Conservation (phyloP, 30 jellyfish, hydroid and myxozoan species). For the Aurelia sp. region DNA sequence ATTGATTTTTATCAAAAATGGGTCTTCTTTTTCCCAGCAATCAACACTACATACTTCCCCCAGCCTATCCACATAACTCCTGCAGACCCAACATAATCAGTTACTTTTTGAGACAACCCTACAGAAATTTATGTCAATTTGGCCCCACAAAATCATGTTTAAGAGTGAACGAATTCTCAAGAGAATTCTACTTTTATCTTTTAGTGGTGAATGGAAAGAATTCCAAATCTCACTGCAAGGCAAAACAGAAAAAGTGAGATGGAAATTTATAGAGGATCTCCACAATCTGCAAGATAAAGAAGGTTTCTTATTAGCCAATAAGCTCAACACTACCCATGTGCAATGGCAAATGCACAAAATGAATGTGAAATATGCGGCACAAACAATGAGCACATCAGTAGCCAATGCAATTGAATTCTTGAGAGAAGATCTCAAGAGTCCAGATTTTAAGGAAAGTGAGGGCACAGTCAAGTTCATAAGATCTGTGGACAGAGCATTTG, state of each 20-base stretch:
- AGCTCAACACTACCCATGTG: conserved; percentile 23
- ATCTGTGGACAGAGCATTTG: conserved; percentile 33
- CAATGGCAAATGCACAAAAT: conserved; percentile 58
- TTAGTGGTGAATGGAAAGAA: conserved; percentile 33
- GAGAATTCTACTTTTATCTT: background rate
- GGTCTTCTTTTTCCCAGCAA: too few species aligned
- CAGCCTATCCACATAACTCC: too few species aligned
- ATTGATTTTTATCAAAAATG: too few species aligned
- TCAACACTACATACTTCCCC: too few species aligned
- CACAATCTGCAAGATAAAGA: conserved; percentile 35
- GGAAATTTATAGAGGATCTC: conserved; percentile 32
- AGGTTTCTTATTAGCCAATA: conserved; percentile 47
- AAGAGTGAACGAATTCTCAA: background rate
- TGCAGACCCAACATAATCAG: too few species aligned
- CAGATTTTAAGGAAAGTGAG: conserved; percentile 29
- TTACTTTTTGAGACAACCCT: background rate
- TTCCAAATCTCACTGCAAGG: background rate
- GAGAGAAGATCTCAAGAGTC: conserved; percentile 15
- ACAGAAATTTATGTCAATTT: background rate
- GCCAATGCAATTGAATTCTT: conserved; percentile 51
- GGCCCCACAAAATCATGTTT: conserved; percentile 4
- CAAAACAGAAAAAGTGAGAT: conserved; percentile 12
- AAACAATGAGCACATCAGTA: conserved; percentile 36
- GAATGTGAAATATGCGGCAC: conserved; percentile 51
- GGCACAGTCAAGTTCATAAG: conserved; percentile 49